Evolutionary conservation across 2,113 vertebrate species (phyloP), one percentile per base, ranked within the genome.

Genomic region (Oreochromis niloticus): DNA sequence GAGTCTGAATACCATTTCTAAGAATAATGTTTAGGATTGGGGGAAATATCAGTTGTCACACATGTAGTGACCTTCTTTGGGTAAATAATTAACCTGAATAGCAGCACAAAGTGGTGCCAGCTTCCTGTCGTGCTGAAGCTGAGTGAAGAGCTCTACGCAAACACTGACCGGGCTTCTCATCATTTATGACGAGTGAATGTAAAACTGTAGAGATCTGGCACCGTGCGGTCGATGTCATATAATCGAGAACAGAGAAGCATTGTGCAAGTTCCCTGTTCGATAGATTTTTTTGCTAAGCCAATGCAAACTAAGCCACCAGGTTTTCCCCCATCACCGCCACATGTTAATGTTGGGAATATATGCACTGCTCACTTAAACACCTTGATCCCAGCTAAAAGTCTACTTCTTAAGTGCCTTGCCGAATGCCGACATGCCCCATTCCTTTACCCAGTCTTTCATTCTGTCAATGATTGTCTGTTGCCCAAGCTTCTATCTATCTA

Each of bases 181-280:
- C 10, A n/a, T 78, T 78, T 78, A 78, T n/a, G 73, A 78, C 17
- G 6, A 52, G 27, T 52, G 46, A 52, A 32, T 78, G 73, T 50
- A 78, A 32, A 50, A 50, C 10, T 78, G 0, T 50, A 19, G 43
- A n/a, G 16, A 32, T 50, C 0, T 50, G 24, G 43, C 43, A 48
- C 16, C 4, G 4, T 27, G 41, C 7, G 0, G 22, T 3, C 14
- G 2, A 9, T 8, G 5, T 73, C 3, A 78, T 5, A 32, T 32
- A 50, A 11, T 13, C 46, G 3, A 78, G 6, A 52, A 78, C 73
- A 78, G 24, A 78, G 27, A 30, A 50, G 14, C 73, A 52, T 8
- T 30, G 17, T 34, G 27, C 46, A 52, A 50, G 27, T 78, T 78
- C 27, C 46, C 46, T 32, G 1, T 46, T 11, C 3, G 9, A n/a